phyloP scores from a whole-genome alignment of 2,888 invertebrate genomes.

The Lordiphosa andalusiaca region DNA sequence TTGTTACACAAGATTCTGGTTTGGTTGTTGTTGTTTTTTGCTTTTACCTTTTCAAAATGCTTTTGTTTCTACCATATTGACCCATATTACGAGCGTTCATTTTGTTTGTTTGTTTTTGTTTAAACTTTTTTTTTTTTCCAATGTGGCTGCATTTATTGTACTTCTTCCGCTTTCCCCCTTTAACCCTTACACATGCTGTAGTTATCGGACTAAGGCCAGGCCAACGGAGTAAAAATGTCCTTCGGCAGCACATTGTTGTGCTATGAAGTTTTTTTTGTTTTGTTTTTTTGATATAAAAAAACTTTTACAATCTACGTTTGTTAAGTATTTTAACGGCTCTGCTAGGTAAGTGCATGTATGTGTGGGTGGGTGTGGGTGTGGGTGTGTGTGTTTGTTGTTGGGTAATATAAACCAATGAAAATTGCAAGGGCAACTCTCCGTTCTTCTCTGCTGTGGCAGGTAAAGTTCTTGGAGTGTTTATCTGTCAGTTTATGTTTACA shows the following conservation, averaged over 20 bases:
- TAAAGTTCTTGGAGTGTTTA: slow-evolving; percentile 67
- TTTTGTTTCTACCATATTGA: slow-evolving; percentile 63
- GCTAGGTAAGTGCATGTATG: slow-evolving; percentile 26
- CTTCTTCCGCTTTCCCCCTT: not conserved
- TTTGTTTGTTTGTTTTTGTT: slow-evolving; percentile 20
- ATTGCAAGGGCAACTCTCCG: slow-evolving; percentile 61
- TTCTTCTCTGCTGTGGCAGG: slow-evolving; percentile 16
- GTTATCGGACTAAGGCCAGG: slow-evolving; percentile 20
- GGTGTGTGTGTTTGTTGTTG: slow-evolving; percentile 19
- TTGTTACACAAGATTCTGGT: slow-evolving; percentile 12
- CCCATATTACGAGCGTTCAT: slow-evolving; percentile 54
- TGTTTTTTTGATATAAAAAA: slow-evolving; percentile 50
- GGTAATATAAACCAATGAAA: slow-evolving; percentile 71
- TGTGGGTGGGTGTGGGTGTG: slow-evolving; percentile 5
- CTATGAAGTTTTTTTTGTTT: slow-evolving; percentile 51
- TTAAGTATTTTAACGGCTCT: slow-evolving; percentile 76
- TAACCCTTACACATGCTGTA: slow-evolving; percentile 7
- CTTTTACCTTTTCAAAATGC: slow-evolving; percentile 38
- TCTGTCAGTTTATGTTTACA: slow-evolving; percentile 75
- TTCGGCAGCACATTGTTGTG: slow-evolving; percentile 44
- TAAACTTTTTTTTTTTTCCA: slow-evolving; percentile 15
- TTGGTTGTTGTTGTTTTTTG: slow-evolving; percentile 29
- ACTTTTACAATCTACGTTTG: slow-evolving; percentile 75
- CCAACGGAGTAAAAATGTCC: slow-evolving; percentile 46
- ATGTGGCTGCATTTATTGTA: slow-evolving; percentile 39